Evolutionary conservation across 2,797 vertebrate genomes (phyloP).

Genomic region (Oreonectes daqikongensis): DNA sequence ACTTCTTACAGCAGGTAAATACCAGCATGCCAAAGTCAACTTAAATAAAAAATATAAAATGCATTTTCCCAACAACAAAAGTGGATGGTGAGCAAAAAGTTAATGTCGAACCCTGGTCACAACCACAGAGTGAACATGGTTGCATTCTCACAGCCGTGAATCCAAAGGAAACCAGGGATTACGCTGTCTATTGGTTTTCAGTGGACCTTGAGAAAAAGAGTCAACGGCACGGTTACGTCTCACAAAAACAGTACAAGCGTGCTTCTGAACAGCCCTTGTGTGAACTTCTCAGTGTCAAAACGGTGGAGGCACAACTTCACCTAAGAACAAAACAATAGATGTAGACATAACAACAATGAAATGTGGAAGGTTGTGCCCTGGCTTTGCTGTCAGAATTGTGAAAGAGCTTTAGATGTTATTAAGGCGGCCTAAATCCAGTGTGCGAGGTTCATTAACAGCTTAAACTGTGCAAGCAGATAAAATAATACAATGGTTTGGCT

Average conservation of each 20-base stretch:
- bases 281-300: conserved; percentile 41
- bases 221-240: conserved; percentile 42
- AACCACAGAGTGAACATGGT: neutral
- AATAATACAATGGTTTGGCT: too few species aligned
- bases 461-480: too few species aligned
- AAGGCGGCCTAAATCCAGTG: conserved; percentile 48
- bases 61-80: too few species aligned
- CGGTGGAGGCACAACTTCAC: conserved; percentile 4
- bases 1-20: too few species aligned
- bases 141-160: conserved; percentile 37
- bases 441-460: neutral
- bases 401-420: conserved; percentile 10
- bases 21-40: too few species aligned
- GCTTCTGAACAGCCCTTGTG: neutral
- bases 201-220: conserved; percentile 49
- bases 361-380: conserved; percentile 32
- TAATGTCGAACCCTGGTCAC: too few species aligned
- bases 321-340: conserved; percentile 45
- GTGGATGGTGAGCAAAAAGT: too few species aligned
- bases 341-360: conserved; percentile 43
- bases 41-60: too few species aligned
- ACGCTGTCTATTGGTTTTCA: conserved; percentile 59
- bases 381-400: conserved; percentile 6
- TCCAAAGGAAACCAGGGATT: conserved; percentile 58
- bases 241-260: conserved; percentile 44